Base-by-base conservation (phyloP, 2,888 invertebrate genomes). In the Frankliniella fusca region DNA sequence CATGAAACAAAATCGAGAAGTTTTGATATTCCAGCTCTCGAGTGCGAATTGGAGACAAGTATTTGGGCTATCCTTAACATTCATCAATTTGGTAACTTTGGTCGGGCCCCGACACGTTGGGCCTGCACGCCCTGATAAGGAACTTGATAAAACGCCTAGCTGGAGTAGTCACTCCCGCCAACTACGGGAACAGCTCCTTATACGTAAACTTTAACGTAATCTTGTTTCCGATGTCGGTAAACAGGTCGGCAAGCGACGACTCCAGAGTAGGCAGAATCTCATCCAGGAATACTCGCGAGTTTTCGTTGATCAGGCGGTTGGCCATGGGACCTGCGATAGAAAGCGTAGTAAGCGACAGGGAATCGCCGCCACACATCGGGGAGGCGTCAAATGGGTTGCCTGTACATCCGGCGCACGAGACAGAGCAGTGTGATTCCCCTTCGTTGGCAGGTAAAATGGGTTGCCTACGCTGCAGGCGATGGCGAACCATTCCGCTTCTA, bases 211-310 rank as follows among this genome's bases (percentile, higher is more conserved):
- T 91, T 18, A 90, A 89, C 0, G 93, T 93, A 83, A 94, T 92
- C 87, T 91, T 92, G 86, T 93, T 93, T 0, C 93, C 92, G 86
- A 93, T 92, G 84, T 92, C 91, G 0, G 93, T 92, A 85, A 94
- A 92, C 83, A 93, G 90, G 81, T 92, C 91, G 3, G 91, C 90
- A 80, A 93, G 89, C 23, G 92, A 90, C 80, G 89, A 88, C 86
- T 93, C 93, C 85, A 93, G 86, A 28, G 91, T 91, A 10, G 93
- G 93, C 84, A 90, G 90, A 84, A 94, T 90, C 88, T 93, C 93
- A 84, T 91, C 90, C 23, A 93, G 86, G 85, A 94, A 92, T 0
- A 93, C 88, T 83, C 91, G 91, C 3, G 92, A 91, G 87, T 93
- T 93, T 79, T 93, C 91, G 85, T 92, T 93, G 83, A 94, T 89